Evolutionary conservation across 2,888 invertebrate species (phyloP).

Genomic region (Sphecodes monilicornis): DNA sequence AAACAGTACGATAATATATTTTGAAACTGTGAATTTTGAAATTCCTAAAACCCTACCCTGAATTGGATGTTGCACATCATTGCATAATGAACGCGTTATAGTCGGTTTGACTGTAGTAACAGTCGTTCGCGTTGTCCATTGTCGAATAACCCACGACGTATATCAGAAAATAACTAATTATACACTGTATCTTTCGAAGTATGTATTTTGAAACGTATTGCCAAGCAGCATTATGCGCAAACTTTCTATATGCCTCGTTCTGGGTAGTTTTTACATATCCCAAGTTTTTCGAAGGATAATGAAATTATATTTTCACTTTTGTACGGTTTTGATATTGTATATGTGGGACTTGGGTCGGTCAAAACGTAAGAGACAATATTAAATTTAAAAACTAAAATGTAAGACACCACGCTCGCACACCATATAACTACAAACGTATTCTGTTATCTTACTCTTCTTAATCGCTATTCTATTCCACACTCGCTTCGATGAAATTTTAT

Average conservation of each 20-base stretch:
- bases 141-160: conserved; percentile 16
- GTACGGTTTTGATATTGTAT: conserved; percentile 72
- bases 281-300: conserved; percentile 58
- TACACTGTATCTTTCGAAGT: conserved; percentile 30
- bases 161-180: conserved; percentile 24
- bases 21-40: too few relatives aligned
- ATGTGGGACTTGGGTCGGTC: conserved; percentile 14
- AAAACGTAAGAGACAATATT: conserved; percentile 3
- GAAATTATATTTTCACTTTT: conserved; percentile 75
- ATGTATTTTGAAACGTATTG: conserved; percentile 52
- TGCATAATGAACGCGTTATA: conserved; percentile 39
- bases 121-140: conserved; percentile 34
- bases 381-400: neutral
- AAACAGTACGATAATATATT: conserved; percentile 5
- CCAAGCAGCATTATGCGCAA: conserved; percentile 51
- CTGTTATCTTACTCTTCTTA: neutral
- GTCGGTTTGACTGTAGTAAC: conserved; percentile 24
- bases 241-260: conserved; percentile 48
- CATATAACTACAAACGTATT: neutral
- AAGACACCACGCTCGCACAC: neutral
- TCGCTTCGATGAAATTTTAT: neutral
- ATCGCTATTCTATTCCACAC: neutral
- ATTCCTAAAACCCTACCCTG: neutral
- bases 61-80: neutral
- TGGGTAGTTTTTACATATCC: conserved; percentile 57